phyloP scores from a whole-genome alignment of 2,888 invertebrate genomes.

The Cordilura impudica region DNA sequence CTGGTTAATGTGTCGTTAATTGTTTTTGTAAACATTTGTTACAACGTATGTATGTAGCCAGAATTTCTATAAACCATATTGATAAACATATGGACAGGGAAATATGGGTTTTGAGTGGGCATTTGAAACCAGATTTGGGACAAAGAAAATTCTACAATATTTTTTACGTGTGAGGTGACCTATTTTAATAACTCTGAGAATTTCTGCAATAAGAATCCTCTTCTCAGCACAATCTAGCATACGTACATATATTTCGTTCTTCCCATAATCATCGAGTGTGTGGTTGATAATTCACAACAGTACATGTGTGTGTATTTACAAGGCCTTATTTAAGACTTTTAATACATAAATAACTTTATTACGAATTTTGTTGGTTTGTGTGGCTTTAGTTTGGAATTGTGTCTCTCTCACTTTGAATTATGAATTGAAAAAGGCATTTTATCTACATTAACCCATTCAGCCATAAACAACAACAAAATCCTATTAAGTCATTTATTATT shows the following conservation, averaged over 20 bases:
- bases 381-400: no score
- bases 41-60: constrained; percentile 38
- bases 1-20: constrained; percentile 47
- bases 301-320: background rate
- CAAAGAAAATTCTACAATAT: no score
- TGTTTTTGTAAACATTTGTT: constrained; percentile 53
- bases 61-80: background rate
- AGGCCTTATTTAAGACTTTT: background rate
- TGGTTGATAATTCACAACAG: background rate
- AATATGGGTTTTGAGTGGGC: no score
- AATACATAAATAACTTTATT: background rate
- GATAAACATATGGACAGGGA: no score
- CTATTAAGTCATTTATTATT: no score
- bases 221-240: no score
- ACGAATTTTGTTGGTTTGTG: background rate
- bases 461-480: no score
- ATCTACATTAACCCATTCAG: background rate
- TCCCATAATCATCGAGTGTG: background rate
- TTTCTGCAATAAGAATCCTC: no score
- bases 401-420: background rate
- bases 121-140: no score
- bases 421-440: background rate
- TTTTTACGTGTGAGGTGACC: no score
- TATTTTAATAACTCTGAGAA: no score
- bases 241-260: background rate